Evolutionary conservation across 2,888 invertebrate genomes (phyloP).

Genomic region (Amphipoea lucens): DNA sequence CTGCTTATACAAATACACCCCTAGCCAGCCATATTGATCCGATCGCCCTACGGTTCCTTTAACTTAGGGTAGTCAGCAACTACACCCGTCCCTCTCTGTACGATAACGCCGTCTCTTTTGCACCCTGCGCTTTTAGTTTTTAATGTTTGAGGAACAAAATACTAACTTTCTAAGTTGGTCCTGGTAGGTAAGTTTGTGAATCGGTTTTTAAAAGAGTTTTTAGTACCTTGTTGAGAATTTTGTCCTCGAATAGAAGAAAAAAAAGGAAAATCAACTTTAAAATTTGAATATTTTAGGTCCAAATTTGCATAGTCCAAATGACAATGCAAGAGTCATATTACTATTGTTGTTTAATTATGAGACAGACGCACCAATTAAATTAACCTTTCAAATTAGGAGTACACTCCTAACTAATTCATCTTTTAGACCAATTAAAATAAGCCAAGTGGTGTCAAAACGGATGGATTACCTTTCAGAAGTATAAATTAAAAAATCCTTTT

Average conservation of each 20-base stretch:
- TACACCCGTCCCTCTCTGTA: conserved; percentile 44
- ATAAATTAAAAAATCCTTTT: background rate
- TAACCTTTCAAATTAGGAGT: conserved; percentile 53
- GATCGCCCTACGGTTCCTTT: conserved; percentile 62
- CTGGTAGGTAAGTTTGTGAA: conserved; percentile 16
- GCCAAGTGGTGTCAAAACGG: conserved; percentile 19
- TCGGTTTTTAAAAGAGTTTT: conserved; percentile 14
- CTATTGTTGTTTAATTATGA: background rate
- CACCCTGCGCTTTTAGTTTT: conserved; percentile 45
- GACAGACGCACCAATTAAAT: conserved; percentile 36
- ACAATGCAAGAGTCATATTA: background rate
- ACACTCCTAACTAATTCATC: conserved; percentile 31
- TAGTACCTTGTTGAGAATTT: background rate
- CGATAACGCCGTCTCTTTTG: conserved; percentile 40
- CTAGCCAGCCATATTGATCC: conserved; percentile 65
- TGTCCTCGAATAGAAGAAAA: background rate
- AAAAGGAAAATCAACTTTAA: background rate
- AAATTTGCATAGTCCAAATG: background rate
- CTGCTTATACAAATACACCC: conserved; percentile 52
- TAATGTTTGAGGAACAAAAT: conserved; percentile 33
- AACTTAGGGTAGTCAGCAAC: conserved; percentile 61
- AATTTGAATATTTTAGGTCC: background rate
- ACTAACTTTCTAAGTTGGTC: conserved; percentile 25
- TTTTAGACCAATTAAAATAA: conserved; percentile 24
- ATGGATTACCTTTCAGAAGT: background rate